A percentile compares a stretch with the other conserved stretches of the same genome.
These are phyloP conservation scores for Clitarchus hookeri DNA, from an alignment of 2,888 invertebrate genomes.

Conservation along the genomic window DNA sequence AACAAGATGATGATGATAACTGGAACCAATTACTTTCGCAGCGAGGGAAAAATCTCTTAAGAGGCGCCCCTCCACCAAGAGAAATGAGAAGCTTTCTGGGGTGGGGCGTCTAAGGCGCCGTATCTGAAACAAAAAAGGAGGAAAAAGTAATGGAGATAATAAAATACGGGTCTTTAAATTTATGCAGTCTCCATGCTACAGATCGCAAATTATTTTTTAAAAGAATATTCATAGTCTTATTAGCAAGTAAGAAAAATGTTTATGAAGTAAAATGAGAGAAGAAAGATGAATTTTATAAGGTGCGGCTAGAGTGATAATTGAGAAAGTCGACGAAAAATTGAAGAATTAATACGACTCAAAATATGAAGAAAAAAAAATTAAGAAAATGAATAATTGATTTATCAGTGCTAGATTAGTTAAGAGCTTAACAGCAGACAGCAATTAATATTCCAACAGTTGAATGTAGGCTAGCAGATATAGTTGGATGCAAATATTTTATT, in stretches of 20 bases:
- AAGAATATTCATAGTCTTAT: conserved; percentile 8
- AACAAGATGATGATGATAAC: conserved; percentile 10
- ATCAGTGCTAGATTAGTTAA: background rate
- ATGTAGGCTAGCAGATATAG: too few relatives aligned
- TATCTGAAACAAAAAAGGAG: background rate
- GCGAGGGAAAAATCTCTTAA: background rate
- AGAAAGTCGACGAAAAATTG: background rate
- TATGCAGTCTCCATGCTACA: conserved; percentile 2
- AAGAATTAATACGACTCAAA: background rate
- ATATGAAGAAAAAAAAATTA: background rate
- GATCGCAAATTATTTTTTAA: conserved; percentile 12
- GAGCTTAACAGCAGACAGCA: background rate
- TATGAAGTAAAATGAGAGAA: background rate
- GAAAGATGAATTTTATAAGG: background rate
- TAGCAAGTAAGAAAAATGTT: conserved; percentile 14
- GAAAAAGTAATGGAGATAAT: conserved; percentile 6
- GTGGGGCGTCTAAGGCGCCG: background rate
- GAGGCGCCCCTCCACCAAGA: background rate
- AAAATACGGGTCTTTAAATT: background rate
- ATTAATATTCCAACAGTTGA: too few relatives aligned
- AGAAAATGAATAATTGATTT: background rate
- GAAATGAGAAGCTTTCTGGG: background rate
- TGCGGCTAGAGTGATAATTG: background rate
- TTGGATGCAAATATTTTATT: too few relatives aligned
- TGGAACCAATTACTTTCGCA: conserved; percentile 5